A percentile compares a stretch with the other conserved stretches of the same genome.
Conservation (phyloP, 1,140 invertebrate species). For the Medauroidea extradentata region DNA sequence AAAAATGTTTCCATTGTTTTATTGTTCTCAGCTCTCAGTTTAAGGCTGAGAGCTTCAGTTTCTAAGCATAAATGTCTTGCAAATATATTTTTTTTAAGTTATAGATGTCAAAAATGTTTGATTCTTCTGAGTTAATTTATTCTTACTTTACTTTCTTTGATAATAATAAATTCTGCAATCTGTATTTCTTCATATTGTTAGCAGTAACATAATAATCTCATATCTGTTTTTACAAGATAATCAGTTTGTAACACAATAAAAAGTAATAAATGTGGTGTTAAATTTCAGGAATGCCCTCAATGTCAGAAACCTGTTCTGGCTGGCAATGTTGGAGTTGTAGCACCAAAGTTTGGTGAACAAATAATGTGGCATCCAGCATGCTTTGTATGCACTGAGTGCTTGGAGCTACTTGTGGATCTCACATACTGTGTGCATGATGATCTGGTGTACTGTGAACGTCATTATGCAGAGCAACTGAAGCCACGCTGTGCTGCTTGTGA, state of each 20-base stretch:
- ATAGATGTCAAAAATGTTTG: no score
- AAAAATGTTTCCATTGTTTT: no score
- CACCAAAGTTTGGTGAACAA: constrained; percentile 62
- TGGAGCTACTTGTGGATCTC: constrained; percentile 84
- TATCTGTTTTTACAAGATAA: neutral
- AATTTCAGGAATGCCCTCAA: constrained; percentile 55
- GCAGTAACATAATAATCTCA: no score
- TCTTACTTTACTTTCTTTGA: neutral
- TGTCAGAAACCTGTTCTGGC: constrained; percentile 58
- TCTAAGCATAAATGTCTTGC: no score
- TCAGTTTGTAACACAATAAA: neutral
- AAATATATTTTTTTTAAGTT: no score
- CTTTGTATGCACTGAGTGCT: constrained; percentile 79
- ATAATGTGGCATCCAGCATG: constrained; percentile 81
- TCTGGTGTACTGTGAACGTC: constrained; percentile 83
- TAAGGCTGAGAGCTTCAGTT: no score
- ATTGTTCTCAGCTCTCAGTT: no score
- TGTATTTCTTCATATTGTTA: no score
- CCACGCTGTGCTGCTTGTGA: constrained; percentile 90
- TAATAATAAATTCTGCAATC: neutral
- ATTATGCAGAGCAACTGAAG: constrained; percentile 90
- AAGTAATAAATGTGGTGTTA: constrained; percentile 1
- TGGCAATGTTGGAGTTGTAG: constrained; percentile 63
- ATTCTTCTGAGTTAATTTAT: neutral
- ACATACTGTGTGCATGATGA: constrained; percentile 88